These are phyloP conservation scores for Diplosoma virens DNA, from an alignment of 23 tunicate species.

Conservation along the genomic window DNA sequence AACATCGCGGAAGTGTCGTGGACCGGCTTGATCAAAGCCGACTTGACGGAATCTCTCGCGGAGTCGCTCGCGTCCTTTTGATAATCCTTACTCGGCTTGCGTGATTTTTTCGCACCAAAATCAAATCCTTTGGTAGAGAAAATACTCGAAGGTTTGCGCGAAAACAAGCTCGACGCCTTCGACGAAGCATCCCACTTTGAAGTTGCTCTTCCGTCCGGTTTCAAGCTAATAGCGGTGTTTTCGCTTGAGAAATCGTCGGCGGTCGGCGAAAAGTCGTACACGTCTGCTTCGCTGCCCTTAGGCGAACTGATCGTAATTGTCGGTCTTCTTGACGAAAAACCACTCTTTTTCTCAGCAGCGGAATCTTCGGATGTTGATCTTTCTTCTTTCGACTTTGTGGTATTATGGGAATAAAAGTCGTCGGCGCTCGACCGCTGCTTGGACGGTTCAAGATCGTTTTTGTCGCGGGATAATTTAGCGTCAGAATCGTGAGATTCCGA, in stretches of 20 bases:
- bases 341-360: not conserved
- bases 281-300: slow-evolving; percentile 34
- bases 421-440: slow-evolving; percentile 3
- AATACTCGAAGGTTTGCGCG: slow-evolving; percentile 4
- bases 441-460: not conserved
- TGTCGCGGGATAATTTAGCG: not conserved
- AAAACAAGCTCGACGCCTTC: slow-evolving; percentile 20
- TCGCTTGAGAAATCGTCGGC: slow-evolving; percentile 58
- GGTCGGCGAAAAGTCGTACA: slow-evolving; percentile 69
- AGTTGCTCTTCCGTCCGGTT: slow-evolving; percentile 27
- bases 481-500: slow-evolving; percentile 38
- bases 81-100: slow-evolving; percentile 6
- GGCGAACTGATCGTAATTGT: not conserved
- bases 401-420: not conserved
- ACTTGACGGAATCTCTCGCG: not conserved
- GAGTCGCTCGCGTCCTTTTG: not conserved
- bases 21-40: slow-evolving; percentile 37
- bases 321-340: not conserved
- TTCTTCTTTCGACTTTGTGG: not conserved
- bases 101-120: slow-evolving; percentile 3
- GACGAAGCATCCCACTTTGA: slow-evolving; percentile 21
- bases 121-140: slow-evolving; percentile 6
- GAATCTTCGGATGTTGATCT: not conserved
- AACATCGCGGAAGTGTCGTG: slow-evolving; percentile 60
- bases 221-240: slow-evolving; percentile 55